A percentile compares a stretch with the other conserved stretches of the same genome.
These are phyloP conservation scores for Dasyprocta punctata DNA, from an alignment of 2,113 vertebrate species.

Conservation along the genomic window DNA sequence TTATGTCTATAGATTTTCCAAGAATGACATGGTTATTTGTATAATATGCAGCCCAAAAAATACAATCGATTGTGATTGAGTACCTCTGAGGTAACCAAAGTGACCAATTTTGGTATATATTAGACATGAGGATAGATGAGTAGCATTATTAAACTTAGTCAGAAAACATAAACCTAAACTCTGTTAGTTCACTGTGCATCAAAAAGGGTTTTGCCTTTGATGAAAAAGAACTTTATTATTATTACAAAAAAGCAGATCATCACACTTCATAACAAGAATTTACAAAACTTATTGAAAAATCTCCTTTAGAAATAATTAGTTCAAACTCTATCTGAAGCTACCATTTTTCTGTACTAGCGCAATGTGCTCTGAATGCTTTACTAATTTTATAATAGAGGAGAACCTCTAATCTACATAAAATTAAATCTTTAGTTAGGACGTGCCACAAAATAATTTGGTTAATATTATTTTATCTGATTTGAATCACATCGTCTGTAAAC, in stretches of 20 bases:
- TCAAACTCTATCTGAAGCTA: neutral
- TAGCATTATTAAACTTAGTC: neutral
- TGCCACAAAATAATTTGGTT: neutral
- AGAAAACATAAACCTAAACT: neutral
- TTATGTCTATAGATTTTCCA: neutral
- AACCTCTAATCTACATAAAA: neutral
- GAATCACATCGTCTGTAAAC: neutral
- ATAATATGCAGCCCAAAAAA: neutral
- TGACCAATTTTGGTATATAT: neutral
- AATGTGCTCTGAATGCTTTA: neutral
- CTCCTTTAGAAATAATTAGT: neutral
- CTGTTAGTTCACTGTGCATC: neutral
- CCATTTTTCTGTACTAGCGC: neutral
- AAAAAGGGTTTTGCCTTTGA: neutral
- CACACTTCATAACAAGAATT: neutral
- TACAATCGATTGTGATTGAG: constrained; percentile 8
- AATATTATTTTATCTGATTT: neutral
- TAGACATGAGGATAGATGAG: neutral
- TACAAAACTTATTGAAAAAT: neutral
- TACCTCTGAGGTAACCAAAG: neutral
- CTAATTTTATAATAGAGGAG: neutral
- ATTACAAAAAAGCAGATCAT: neutral
- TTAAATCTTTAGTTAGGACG: neutral
- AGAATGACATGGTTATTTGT: neutral
- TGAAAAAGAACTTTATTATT: neutral